Conservation (phyloP, 2,797 vertebrate genomes). For the Ptychadena robeensis region DNA sequence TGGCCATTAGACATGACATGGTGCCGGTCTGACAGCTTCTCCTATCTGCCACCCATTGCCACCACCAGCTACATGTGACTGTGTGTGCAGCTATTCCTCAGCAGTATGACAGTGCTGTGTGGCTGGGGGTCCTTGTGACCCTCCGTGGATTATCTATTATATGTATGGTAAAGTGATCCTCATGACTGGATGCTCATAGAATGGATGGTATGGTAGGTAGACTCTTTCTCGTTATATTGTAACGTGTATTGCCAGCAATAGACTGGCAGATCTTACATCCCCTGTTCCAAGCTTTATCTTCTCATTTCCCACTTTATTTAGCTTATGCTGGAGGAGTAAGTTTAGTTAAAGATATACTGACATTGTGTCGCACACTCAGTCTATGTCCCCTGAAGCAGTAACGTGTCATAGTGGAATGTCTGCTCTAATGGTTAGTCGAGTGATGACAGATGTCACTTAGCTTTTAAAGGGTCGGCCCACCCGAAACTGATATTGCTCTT, state of each 20-base stretch:
- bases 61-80: constrained; percentile 2
- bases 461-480: not conserved
- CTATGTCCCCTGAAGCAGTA: not conserved
- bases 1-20: not conserved
- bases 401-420: constrained; percentile 4
- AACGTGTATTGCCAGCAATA: too few relatives aligned
- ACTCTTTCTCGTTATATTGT: too few relatives aligned
- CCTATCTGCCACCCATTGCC: constrained; percentile 8
- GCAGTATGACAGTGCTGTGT: constrained; percentile 10
- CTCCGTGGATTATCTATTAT: too few relatives aligned
- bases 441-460: constrained; percentile 22
- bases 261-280: not conserved
- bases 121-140: not conserved
- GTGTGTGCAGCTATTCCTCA: not conserved
- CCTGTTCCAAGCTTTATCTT: not conserved
- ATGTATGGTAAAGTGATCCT: too few relatives aligned
- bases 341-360: not conserved
- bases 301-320: too few relatives aligned
- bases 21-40: constrained; percentile 27
- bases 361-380: not conserved
- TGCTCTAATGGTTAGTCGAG: not conserved
- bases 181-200: too few relatives aligned
- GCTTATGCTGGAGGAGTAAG: too few relatives aligned
- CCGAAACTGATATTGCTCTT: not conserved
- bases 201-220: too few relatives aligned